These are phyloP conservation scores for Conus betulinus DNA, from an alignment of 1,140 invertebrate genomes.

Conservation along the genomic window DNA sequence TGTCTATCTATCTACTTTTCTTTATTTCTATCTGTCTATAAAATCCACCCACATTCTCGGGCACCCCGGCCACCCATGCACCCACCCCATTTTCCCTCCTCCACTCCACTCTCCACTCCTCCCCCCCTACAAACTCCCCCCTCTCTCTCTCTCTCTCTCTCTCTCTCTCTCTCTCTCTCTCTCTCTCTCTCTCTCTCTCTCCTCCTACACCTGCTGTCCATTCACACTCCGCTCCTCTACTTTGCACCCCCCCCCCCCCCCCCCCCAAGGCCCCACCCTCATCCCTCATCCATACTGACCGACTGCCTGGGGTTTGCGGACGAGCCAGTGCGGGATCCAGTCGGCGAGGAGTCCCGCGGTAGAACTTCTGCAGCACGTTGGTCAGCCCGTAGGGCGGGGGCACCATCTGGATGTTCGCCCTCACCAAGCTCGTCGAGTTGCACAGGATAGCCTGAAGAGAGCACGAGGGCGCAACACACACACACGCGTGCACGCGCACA, in stretches of 20 bases:
- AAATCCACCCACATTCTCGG: too few relatives aligned
- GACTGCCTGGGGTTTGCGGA: neutral
- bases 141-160: neutral
- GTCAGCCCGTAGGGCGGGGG: conserved; percentile 54
- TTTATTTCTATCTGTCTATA: too few relatives aligned
- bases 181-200: too few relatives aligned
- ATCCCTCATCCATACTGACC: neutral
- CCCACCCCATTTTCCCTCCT: too few relatives aligned
- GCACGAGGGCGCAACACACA: neutral
- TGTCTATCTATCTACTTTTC: too few relatives aligned
- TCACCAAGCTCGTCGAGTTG: conserved; percentile 45
- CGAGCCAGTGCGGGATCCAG: conserved; percentile 32
- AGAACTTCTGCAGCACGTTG: conserved; percentile 44
- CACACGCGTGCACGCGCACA: too few relatives aligned
- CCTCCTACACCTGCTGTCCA: too few relatives aligned
- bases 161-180: neutral
- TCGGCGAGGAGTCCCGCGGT: conserved; percentile 29
- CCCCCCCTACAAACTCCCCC: neutral
- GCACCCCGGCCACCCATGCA: too few relatives aligned
- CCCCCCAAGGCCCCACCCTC: too few relatives aligned
- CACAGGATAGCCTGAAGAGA: conserved; percentile 52
- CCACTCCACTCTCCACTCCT: neutral
- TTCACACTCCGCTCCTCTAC: too few relatives aligned
- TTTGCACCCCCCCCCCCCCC: too few relatives aligned
- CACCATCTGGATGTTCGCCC: conserved; percentile 38